phyloP scores from a whole-genome alignment of 1,140 invertebrate genomes.

The Aphelenchoides fujianensis region DNA sequence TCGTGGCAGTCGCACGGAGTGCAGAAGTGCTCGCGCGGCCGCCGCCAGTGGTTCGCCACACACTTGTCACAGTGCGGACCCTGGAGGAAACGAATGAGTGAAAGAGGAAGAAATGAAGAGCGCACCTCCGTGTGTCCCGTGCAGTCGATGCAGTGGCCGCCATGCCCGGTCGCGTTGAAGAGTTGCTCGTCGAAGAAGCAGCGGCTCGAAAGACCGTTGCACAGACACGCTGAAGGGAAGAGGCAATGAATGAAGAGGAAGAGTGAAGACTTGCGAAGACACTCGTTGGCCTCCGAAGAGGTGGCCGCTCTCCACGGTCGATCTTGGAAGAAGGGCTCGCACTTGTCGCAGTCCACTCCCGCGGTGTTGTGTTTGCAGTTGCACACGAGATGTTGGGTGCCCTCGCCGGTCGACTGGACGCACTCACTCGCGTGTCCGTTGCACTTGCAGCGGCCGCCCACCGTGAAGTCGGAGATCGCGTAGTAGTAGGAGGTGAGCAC shows the following conservation, averaged over 20 bases:
- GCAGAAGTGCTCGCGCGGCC: conserved; percentile 72
- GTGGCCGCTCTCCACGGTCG: conserved; percentile 25
- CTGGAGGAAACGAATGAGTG: too few relatives aligned
- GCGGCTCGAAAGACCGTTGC: conserved; percentile 15
- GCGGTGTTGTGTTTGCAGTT: conserved; percentile 21
- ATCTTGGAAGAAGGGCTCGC: conserved; percentile 18
- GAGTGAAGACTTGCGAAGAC: conserved; percentile 7
- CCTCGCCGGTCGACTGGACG: conserved; percentile 68
- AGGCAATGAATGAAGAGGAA: not conserved
- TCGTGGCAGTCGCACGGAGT: conserved; percentile 81
- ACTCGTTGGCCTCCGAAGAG: conserved; percentile 20
- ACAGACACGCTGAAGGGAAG: conserved; percentile 15
- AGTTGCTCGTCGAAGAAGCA: conserved; percentile 73
- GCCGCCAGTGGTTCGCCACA: conserved; percentile 75
- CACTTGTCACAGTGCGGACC: conserved; percentile 88
- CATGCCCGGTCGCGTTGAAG: conserved; percentile 83
- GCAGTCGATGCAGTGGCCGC: conserved; percentile 91
- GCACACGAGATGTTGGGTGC: conserved; percentile 16
- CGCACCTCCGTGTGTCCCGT: conserved; percentile 70
- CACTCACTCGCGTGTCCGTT: conserved; percentile 93
- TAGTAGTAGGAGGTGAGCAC: conserved; percentile 97
- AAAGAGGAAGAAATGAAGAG: too few relatives aligned
- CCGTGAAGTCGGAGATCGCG: conserved; percentile 89
- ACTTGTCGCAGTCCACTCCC: conserved; percentile 25
- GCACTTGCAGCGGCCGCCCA: conserved; percentile 76